Evolutionary conservation across 2,797 vertebrate genomes (phyloP), one percentile per base, ranked within the genome.

Genomic region (Cephalopachus bancanus): DNA sequence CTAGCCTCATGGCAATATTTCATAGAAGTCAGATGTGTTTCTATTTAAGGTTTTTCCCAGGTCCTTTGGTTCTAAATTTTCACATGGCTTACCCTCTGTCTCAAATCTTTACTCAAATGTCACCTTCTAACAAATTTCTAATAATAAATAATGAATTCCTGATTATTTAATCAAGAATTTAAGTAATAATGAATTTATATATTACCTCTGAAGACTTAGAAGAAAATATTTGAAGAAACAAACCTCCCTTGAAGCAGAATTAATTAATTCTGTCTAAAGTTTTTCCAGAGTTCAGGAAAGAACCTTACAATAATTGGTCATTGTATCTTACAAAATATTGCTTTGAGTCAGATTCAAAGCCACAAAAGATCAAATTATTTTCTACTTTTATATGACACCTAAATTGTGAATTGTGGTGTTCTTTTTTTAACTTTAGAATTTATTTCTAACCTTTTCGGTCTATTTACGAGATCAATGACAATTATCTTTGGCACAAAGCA

Each of bases 251-350:
- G 49, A 94, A 89, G 26, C 15, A 93, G 22, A 86, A 64, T n/a
- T 88, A 55, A 84, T 26, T 89, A 67, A 51, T 80, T 92, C 20
- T 53, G 14, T 76, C 83, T 64, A n/a, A 76, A 94, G 7, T 90
- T 80, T 76, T 67, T 51, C 57, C 44, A 92, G 24, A 87, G 81
- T 83, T 93, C 20, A 26, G 76, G n/a, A 17, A 89, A n/a, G 12
- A 55, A 72, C 4, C 20, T 81, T 75, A 3, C n/a, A 57, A 51
- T 20, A 81, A 71, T 60, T 89, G 49, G 7, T 30, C 10, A 76
- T 10, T 69, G 10, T 16, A 79, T 26, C 22, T 67, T n/a, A 80
- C 12, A 74, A 67, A 37, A 3, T 65, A 80, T n/a, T 87, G 7
- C 20, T 57, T 33, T 76, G 57, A 72, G 17, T 83, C 19, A 67